Conservation (phyloP, 1,140 invertebrate genomes). For the Orchestia grillus region DNA sequence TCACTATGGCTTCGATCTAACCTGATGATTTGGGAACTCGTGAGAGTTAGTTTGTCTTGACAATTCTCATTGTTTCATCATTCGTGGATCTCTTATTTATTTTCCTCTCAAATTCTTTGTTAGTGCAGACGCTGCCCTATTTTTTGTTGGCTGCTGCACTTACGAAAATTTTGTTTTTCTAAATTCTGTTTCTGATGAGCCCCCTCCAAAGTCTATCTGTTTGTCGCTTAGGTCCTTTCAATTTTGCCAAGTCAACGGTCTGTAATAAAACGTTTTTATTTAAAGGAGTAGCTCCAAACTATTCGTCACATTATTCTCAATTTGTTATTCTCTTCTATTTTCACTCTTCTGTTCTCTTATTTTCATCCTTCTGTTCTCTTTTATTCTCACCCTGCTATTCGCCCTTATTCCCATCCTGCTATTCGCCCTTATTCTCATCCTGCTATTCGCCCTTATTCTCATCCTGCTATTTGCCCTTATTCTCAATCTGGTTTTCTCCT, state of each 20-base stretch:
- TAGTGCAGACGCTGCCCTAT: not conserved
- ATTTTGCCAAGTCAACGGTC: not conserved
- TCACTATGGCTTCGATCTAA: not conserved
- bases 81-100: not conserved
- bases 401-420: no score
- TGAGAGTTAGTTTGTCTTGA: not conserved
- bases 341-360: no score
- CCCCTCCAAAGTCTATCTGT: not conserved
- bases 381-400: no score
- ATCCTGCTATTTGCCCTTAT: not conserved
- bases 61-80: not conserved
- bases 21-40: not conserved
- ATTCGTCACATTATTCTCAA: not conserved
- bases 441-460: no score
- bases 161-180: not conserved
- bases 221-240: not conserved
- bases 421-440: no score
- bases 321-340: no score
- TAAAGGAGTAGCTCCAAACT: not conserved
- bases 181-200: not conserved
- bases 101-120: not conserved
- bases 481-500: not conserved
- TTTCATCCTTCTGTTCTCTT: no score
- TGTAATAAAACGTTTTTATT: not conserved
- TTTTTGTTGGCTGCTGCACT: not conserved